Base-by-base conservation (phyloP, 2,113 vertebrate genomes). In the Xiphophorus couchianus region DNA sequence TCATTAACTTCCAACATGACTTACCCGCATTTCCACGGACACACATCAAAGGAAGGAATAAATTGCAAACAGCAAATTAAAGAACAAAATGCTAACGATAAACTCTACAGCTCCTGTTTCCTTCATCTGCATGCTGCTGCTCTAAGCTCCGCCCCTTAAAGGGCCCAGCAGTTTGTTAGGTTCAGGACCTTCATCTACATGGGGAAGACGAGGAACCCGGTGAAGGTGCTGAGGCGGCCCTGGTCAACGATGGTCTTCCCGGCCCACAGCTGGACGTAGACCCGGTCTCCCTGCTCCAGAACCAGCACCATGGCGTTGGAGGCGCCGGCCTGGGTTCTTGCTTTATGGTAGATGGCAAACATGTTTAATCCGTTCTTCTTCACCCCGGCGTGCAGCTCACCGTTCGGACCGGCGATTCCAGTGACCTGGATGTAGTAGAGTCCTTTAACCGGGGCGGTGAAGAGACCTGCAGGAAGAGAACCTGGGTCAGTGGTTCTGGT, bases 361-460 rank as follows among this genome's bases (percentile, higher is more conserved):
- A 86, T 64, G 42, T 31, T 73, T 3, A 6, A 1, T 0, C 35
- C 7, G 8, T 88, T 80, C 15, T 82, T 88, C 4, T 62, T 1
- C 73, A 86, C 5, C 0, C 67, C 81, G 22, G 76, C 63, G 30
- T 88, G 77, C 73, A 86, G 0, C 17, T 35, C 1, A 4, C 65
- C 65, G 0, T 51, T 65, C 0, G 8, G 0, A 14, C 76, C 78
- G 7, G 51, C 65, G 0, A 14, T 13, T 39, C 73, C 67, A 0
- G 82, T 80, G 39, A 84, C 28, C 2, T 10, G 39, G 67, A 84
- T 5, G 73, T 84, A 86, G 70, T 85, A 81, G 15, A 81, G 74
- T 3, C 81, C 78, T 44, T 69, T 69, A 1, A 54, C 1, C 0
- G 73, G 66, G 5, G 30, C 60, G 0, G 63, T 69, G 75, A 86